Evolutionary conservation across 2,797 vertebrate genomes (phyloP), one percentile per base, ranked within the genome.

Genomic region (Hoplostethus mediterraneus): DNA sequence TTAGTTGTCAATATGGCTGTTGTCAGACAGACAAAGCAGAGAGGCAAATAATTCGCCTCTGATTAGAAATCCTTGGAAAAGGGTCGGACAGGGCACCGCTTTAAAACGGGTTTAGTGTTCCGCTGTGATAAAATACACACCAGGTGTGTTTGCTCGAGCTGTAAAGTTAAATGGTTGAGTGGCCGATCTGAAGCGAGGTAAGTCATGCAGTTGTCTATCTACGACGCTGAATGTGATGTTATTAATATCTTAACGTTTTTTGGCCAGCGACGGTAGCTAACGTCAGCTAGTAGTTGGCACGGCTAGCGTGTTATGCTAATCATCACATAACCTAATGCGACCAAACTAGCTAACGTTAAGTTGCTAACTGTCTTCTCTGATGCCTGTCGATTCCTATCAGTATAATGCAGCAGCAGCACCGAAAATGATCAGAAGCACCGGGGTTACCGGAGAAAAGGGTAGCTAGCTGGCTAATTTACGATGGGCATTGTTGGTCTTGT

Each of bases 21-120:
- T 95, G 95, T 95, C 94, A 95, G 92, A 94, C 93, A 95, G 94
- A 95, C 95, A 95, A 95, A 95, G 94, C 92, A 52, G 85, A 90
- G 90, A 89, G 93, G 93, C 89, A 90, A 93, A 93, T 94, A 92
- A 93, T 94, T 92, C 90, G 89, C 92, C 88, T 92, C 80, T 93
- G 93, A 94, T 91, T 93, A 90, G 92, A 92, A 92, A 91, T 89
- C 91, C 89, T 93, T 84, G 87, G 83, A 65, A 88, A 84, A 88
- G 88, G 92, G 90, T 93, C 90, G 92, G 86, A 82, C 87, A 48
- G 90, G 89, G 86, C 85, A 81, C 83, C 42, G 75, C 52, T 68
- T 28, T 57, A 78, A 79, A 54, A 79, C 38, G 65, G 79, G 84
- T 58, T 40, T 12, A 63, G 70, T 67, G 69, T 73, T 77, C 69